Evolutionary conservation across 2,113 vertebrate species (phyloP).

Genomic region (Grantiella picta): DNA sequence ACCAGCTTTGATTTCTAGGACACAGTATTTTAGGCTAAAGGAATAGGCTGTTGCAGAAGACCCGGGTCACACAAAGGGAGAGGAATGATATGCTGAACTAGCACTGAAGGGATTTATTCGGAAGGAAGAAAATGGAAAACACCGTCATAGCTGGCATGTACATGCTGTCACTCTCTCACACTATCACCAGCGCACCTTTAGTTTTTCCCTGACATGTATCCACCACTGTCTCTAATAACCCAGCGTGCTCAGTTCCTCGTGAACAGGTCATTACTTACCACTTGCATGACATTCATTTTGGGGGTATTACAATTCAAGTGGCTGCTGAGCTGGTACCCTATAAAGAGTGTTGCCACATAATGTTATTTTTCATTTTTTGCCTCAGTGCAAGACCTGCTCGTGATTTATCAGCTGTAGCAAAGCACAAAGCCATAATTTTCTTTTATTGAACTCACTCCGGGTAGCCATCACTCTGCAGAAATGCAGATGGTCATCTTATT

Average conservation of each 20-base stretch:
- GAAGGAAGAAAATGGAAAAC: background rate
- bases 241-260: background rate
- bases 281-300: background rate
- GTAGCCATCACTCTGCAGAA: constrained; percentile 63
- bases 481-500: constrained; percentile 68
- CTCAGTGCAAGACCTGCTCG: background rate
- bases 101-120: background rate
- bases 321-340: background rate
- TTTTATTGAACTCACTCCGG: constrained; percentile 66
- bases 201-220: background rate
- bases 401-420: constrained; percentile 56
- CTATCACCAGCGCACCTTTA: background rate
- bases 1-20: background rate
- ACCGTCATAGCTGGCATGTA: background rate
- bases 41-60: background rate
- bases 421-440: constrained; percentile 60
- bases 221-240: background rate
- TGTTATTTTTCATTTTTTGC: constrained; percentile 40
- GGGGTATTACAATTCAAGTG: background rate
- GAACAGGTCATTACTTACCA: background rate
- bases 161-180: background rate
- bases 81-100: background rate
- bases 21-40: background rate
- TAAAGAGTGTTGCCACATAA: constrained; percentile 1
- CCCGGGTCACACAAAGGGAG: background rate